Conservation (phyloP, 2,797 vertebrate genomes). For the Sebastes itinus region DNA sequence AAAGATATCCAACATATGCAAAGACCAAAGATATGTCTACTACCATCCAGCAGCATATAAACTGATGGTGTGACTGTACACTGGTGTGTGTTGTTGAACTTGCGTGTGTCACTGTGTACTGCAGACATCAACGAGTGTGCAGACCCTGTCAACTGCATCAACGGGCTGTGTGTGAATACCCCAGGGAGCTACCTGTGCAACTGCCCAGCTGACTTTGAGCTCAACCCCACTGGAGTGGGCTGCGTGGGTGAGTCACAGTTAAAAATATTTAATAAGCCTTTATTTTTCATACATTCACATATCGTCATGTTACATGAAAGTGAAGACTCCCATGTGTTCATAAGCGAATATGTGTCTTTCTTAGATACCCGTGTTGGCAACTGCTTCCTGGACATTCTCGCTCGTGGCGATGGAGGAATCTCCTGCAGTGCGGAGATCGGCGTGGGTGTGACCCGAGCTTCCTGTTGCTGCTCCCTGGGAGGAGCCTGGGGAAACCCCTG, state of each 20-base stretch:
- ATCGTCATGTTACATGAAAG: not conserved
- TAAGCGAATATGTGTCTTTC: not conserved
- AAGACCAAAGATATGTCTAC: not conserved
- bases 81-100: not conserved
- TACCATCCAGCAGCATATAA: not conserved
- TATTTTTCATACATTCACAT: not conserved
- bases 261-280: not conserved
- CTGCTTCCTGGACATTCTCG: slow-evolving; percentile 90
- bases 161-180: slow-evolving; percentile 92
- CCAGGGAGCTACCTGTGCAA: slow-evolving; percentile 92
- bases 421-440: slow-evolving; percentile 93
- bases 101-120: slow-evolving; percentile 17
- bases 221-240: slow-evolving; percentile 93
- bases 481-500: slow-evolving; percentile 95
- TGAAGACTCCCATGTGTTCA: not conserved
- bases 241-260: slow-evolving; percentile 84
- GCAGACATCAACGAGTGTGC: slow-evolving; percentile 94
- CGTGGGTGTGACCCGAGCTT: slow-evolving; percentile 89
- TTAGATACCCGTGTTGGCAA: slow-evolving; percentile 91
- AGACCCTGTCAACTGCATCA: slow-evolving; percentile 94
- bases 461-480: slow-evolving; percentile 93
- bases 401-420: slow-evolving; percentile 89
- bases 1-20: not conserved
- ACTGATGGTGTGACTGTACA: not conserved
- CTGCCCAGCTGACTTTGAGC: slow-evolving; percentile 93